A percentile compares a stretch with the other conserved stretches of the same genome.
These are phyloP conservation scores for Tychaedon coryphoeus DNA, from an alignment of 2,113 vertebrate genomes.

Conservation along the genomic window DNA sequence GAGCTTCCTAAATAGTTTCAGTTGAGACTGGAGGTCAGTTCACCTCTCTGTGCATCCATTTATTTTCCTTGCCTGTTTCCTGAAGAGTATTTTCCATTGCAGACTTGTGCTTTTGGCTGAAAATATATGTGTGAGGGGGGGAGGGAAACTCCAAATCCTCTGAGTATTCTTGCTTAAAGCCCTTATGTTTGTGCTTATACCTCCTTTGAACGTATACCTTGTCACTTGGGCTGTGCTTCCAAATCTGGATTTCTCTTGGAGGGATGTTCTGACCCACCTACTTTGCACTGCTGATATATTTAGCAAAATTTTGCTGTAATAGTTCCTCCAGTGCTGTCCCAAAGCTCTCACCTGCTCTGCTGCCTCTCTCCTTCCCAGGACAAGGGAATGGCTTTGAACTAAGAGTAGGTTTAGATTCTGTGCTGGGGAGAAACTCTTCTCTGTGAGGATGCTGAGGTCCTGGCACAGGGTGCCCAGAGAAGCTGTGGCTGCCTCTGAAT, in stretches of 20 bases:
- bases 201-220: not conserved
- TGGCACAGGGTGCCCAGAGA: not conserved
- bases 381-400: not conserved
- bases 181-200: not conserved
- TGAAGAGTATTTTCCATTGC: not conserved
- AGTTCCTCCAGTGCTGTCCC: not conserved
- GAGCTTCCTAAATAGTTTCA: not conserved
- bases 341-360: slow-evolving; percentile 40
- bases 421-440: not conserved
- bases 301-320: not conserved
- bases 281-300: slow-evolving; percentile 56
- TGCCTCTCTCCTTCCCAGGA: not conserved
- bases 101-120: not conserved
- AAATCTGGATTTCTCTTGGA: slow-evolving; percentile 67
- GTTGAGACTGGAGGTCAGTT: not conserved
- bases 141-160: slow-evolving; percentile 3
- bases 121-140: not conserved
- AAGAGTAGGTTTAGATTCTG: not conserved
- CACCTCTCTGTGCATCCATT: not conserved
- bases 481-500: not conserved
- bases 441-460: rapidly evolving
- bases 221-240: slow-evolving; percentile 41
- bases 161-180: slow-evolving; percentile 7
- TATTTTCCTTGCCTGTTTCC: not conserved
- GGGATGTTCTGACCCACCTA: slow-evolving; percentile 68